Evolutionary conservation across 2,888 invertebrate species (phyloP).

Genomic region (Cremastinae sp.): DNA sequence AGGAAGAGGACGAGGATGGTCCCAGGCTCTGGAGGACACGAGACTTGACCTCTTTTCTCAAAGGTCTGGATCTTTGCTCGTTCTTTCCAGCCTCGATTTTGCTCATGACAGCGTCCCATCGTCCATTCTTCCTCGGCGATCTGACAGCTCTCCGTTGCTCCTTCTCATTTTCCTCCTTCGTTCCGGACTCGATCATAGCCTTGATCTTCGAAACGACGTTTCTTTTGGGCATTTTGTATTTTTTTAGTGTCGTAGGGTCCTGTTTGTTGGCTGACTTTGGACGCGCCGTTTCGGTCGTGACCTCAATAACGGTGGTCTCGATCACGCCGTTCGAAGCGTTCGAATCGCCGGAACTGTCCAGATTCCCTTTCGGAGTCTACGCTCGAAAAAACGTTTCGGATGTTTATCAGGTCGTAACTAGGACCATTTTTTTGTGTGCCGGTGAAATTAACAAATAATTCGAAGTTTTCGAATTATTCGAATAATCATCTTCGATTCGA

Average conservation of each 20-base stretch:
- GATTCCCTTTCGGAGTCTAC: conserved; percentile 63
- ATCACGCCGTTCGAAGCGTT: conserved; percentile 64
- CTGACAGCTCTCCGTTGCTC: conserved; percentile 83
- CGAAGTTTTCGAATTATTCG: too few species aligned
- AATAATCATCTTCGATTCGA: too few species aligned
- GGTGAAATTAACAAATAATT: too few species aligned
- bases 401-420: neutral
- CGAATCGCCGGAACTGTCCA: conserved; percentile 67
- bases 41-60: conserved; percentile 93
- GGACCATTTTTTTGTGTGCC: too few species aligned
- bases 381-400: neutral
- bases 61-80: conserved; percentile 87
- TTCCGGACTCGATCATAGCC: conserved; percentile 85
- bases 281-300: conserved; percentile 47
- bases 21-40: conserved; percentile 83
- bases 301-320: conserved; percentile 72
- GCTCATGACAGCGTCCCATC: conserved; percentile 93
- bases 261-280: conserved; percentile 65
- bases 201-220: conserved; percentile 90
- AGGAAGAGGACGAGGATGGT: conserved; percentile 66
- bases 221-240: conserved; percentile 89
- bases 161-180: conserved; percentile 82
- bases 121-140: conserved; percentile 84
- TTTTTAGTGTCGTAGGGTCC: conserved; percentile 82
- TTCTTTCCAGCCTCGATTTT: conserved; percentile 88